A percentile compares a stretch with the other conserved stretches of the same genome.
Evolutionary conservation across 2,888 invertebrate species (phyloP).

Genomic region (Brenthis daphne): DNA sequence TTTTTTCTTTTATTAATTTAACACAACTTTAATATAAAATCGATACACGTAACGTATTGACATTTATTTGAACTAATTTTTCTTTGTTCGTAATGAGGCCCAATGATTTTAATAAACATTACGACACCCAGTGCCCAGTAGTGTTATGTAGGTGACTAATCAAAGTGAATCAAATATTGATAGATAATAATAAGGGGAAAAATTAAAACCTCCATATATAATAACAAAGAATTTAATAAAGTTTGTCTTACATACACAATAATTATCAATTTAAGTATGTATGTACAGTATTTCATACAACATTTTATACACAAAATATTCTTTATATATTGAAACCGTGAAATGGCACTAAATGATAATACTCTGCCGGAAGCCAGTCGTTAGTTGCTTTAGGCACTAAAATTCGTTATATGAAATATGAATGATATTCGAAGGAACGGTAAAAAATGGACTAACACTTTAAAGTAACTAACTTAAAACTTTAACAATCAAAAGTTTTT

Average conservation of each 20-base stretch:
- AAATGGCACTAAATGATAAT: constrained; percentile 26
- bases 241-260: constrained; percentile 63
- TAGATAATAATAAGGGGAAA: background rate
- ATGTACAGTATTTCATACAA: constrained; percentile 61
- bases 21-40: no score
- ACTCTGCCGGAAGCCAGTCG: constrained; percentile 16
- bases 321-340: constrained; percentile 4
- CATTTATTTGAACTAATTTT: no score
- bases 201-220: constrained; percentile 50
- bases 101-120: no score
- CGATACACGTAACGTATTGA: no score
- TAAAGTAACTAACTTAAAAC: no score
- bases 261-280: constrained; percentile 54
- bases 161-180: no score
- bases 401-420: constrained; percentile 13
- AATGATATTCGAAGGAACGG: background rate
- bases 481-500: no score
- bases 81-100: no score
- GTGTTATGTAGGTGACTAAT: no score
- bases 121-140: no score
- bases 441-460: background rate
- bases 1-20: no score
- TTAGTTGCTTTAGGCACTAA: constrained; percentile 20
- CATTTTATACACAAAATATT: constrained; percentile 38
- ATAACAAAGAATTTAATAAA: constrained; percentile 80